Conservation (phyloP, 2,113 vertebrate species). For the Elgaria multicarinata region DNA sequence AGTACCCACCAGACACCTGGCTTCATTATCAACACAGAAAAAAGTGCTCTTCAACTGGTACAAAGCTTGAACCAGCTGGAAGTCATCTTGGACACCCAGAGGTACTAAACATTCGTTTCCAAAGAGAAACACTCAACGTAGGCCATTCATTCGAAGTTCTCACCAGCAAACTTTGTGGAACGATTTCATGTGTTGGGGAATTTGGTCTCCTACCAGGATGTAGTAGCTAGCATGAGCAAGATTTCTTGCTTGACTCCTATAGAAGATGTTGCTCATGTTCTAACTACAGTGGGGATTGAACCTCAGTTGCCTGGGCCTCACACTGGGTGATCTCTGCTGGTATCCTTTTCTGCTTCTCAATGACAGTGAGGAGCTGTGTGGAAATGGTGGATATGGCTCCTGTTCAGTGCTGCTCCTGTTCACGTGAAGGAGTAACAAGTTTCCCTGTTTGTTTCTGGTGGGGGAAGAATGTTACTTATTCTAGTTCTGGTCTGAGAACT, state of each 20-base stretch:
- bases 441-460: not conserved
- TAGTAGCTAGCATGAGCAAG: not conserved
- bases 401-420: not conserved
- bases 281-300: not conserved
- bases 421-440: not conserved
- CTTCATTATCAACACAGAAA: not conserved
- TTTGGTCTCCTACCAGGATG: not conserved
- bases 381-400: not conserved
- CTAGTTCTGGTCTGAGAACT: not conserved
- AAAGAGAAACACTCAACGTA: not conserved
- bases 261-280: not conserved
- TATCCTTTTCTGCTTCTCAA: not conserved
- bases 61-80: not conserved
- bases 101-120: not conserved
- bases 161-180: not conserved
- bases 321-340: not conserved
- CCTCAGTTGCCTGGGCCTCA: not conserved
- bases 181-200: not conserved
- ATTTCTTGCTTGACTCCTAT: not conserved
- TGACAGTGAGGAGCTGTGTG: not conserved
- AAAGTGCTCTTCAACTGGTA: not conserved
- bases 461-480: not conserved
- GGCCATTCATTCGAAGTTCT: not conserved
- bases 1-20: not conserved
- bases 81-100: not conserved